Base-by-base conservation (phyloP, 1,140 invertebrate genomes). In the Procambarus virginalis region DNA sequence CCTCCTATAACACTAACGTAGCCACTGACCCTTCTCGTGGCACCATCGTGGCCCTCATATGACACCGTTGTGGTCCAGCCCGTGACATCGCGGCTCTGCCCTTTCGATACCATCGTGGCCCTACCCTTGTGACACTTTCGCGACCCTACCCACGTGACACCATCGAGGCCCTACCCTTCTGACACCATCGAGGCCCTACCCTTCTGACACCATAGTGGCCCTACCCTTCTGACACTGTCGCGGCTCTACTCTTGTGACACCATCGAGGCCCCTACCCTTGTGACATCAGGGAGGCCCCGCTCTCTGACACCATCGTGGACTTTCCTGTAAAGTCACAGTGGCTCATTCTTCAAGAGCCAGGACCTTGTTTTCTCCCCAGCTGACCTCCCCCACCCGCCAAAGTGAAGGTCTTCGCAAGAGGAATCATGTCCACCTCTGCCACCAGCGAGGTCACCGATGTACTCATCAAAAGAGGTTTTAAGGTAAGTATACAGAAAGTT, bases 381-480 rank as follows among this genome's bases (percentile, higher is more conserved):
- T 5, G 20, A 2, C 60, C 60, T 64, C 60, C 4, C 20, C 17
- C 12, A 3, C 12, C 12, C 14, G 60, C 60, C 60, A 64, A 14
- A 64, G 68, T 73, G 68, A 73, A 73, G 68, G 6, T 73, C 68
- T 73, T 73, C 22, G n/a, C 22, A 22, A 73, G 22, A 73, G 68
- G 22, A 73, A 22, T 73, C n/a, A 73, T 73, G 68, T 34, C 68
- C 2, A 73, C 20, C 68, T 34, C 34, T 34, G 10, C 68, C n/a
- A 22, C 68, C 68, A 73, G 20, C 12, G 80, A 82, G 58, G 80
- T 82, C 12, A 82, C 80, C n/a, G 80, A 82, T 48, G 80, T 82
- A n/a, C 80, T 82, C 20, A 82, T 82, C 20, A 82, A 82, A 64
- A 82, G 80, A 68, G 80, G 80, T 14, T 82, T 64, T 46, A 82